phyloP scores from a whole-genome alignment of 2,888 invertebrate species.

The Lochmaea crataegi region DNA sequence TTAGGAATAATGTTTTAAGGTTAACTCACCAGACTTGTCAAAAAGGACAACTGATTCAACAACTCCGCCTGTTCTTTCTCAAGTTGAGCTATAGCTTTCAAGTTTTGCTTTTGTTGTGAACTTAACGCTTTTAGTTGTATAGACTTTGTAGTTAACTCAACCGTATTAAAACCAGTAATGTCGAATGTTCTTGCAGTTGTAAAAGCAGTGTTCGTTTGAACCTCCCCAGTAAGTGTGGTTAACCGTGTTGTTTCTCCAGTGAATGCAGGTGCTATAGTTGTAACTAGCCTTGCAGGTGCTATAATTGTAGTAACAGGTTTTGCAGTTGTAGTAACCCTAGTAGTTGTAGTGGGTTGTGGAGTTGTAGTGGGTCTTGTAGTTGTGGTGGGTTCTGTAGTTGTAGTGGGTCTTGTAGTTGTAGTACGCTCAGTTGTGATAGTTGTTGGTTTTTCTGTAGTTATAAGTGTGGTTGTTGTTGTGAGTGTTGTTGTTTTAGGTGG shows the following conservation, averaged over 20 bases:
- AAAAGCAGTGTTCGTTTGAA: slow-evolving; percentile 10
- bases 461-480: slow-evolving; percentile 40
- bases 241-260: neutral
- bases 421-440: slow-evolving; percentile 24
- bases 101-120: slow-evolving; percentile 60
- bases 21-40: slow-evolving; percentile 59
- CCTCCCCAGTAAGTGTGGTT: slow-evolving; percentile 26
- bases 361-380: slow-evolving; percentile 41
- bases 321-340: slow-evolving; percentile 8
- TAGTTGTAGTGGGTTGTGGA: slow-evolving; percentile 21
- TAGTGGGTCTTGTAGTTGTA: slow-evolving; percentile 25
- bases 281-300: slow-evolving; percentile 22
- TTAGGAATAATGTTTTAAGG: neutral
- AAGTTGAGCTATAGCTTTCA: slow-evolving; percentile 59
- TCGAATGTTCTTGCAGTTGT: slow-evolving; percentile 38
- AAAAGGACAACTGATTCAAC: slow-evolving; percentile 61
- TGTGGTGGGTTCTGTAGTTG: slow-evolving; percentile 37
- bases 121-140: slow-evolving; percentile 57
- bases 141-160: slow-evolving; percentile 37
- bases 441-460: slow-evolving; percentile 39
- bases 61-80: slow-evolving; percentile 63
- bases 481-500: slow-evolving; percentile 22
- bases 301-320: slow-evolving; percentile 10
- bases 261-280: slow-evolving; percentile 32
- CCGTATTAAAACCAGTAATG: slow-evolving; percentile 33